Percentiles rank a stretch among this genome's conserved stretches.
Conservation (phyloP, 2,113 vertebrate genomes). For the Procapra przewalskii region DNA sequence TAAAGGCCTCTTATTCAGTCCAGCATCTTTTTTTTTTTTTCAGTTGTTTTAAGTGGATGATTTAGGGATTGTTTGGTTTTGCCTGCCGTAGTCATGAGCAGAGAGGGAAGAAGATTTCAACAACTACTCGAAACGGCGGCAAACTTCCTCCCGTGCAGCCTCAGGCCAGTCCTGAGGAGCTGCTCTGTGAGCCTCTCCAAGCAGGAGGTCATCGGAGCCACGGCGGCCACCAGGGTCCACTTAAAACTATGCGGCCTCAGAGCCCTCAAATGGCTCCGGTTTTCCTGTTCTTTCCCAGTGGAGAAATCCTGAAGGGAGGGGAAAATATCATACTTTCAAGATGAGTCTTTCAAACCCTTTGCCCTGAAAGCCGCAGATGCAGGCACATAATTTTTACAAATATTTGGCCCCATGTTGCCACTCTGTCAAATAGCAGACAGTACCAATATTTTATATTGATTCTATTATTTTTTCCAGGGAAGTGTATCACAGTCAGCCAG, state of each 20-base stretch:
- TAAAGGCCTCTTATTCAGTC: background rate
- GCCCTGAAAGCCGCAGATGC: background rate
- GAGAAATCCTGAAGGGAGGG: background rate
- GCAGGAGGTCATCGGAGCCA: background rate
- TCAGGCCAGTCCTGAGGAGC: background rate
- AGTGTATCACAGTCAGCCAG: background rate
- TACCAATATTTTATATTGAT: constrained; percentile 35
- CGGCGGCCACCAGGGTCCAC: background rate
- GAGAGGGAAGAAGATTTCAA: background rate
- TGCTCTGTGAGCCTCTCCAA: background rate
- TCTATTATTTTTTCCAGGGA: constrained; percentile 6
- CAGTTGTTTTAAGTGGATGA: background rate
- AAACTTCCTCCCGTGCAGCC: background rate
- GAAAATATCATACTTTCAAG: constrained; percentile 1
- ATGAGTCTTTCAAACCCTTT: background rate
- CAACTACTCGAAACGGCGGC: background rate
- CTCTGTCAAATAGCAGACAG: background rate
- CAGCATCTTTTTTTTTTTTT: background rate
- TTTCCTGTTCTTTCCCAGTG: background rate
- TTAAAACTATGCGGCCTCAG: background rate
- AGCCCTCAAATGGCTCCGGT: background rate
- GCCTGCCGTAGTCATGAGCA: background rate
- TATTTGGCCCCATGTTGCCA: background rate
- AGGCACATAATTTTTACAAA: background rate
- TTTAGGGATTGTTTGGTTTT: background rate